Conservation (phyloP, 2,797 vertebrate species). For the Allobates femoralis region DNA sequence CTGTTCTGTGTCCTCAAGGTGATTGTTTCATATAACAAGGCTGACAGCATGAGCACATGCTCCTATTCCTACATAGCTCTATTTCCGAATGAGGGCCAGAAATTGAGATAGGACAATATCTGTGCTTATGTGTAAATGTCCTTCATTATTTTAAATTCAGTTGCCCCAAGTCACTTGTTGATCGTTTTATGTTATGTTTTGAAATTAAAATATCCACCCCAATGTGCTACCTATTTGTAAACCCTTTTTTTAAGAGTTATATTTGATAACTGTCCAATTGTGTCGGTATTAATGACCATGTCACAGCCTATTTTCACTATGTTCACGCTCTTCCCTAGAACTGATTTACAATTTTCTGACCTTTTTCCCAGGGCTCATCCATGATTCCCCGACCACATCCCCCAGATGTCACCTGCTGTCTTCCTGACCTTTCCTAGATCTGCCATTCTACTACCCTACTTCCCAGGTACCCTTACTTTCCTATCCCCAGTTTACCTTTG, state of each 20-base stretch:
- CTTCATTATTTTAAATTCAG: constrained; percentile 14
- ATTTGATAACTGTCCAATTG: neutral
- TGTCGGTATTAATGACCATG: constrained; percentile 15
- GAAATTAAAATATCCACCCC: neutral
- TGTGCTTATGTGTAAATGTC: constrained; percentile 11
- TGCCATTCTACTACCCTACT: constrained; percentile 50
- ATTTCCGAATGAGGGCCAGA: constrained; percentile 6
- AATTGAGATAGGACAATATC: neutral
- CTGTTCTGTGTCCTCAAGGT: constrained; percentile 39
- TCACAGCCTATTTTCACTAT: constrained; percentile 26
- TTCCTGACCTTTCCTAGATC: constrained; percentile 52
- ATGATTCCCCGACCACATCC: constrained; percentile 48
- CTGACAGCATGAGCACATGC: constrained; percentile 39
- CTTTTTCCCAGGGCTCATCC: constrained; percentile 45
- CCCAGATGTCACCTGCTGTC: constrained; percentile 46
- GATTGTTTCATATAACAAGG: constrained; percentile 46
- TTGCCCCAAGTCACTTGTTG: neutral
- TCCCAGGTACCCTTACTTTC: constrained; percentile 52
- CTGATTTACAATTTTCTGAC: constrained; percentile 56
- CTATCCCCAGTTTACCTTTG: constrained; percentile 7
- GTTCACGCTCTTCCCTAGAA: constrained; percentile 29
- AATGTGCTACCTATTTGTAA: neutral
- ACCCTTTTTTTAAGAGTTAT: neutral
- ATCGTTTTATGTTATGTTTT: neutral
- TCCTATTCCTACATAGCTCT: neutral